Percentiles rank a stretch among this genome's conserved stretches.
phyloP scores from a whole-genome alignment of 92 coral and sea anemone genomes.

The Muricea muricata region DNA sequence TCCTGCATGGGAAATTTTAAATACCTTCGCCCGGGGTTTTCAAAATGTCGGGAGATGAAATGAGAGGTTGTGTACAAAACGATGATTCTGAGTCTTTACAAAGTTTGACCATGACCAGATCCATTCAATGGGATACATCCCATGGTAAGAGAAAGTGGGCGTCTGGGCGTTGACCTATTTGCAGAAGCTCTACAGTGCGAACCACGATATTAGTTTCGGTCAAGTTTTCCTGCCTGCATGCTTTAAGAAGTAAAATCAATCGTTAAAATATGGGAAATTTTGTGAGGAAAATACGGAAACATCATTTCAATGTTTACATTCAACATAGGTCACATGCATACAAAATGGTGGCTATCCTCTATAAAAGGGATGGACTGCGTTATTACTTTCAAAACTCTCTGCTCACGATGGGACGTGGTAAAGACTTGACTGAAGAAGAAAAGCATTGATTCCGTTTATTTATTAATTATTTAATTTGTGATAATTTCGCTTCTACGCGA shows the following conservation, averaged over 20 bases:
- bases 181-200: background rate
- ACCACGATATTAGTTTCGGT: background rate
- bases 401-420: slow-evolving; percentile 4
- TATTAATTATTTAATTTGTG: no score
- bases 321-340: background rate
- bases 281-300: background rate
- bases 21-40: no score
- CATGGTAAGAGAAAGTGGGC: no score
- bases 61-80: no score
- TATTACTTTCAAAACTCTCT: background rate
- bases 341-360: background rate
- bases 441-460: background rate
- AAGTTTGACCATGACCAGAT: no score
- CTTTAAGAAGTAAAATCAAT: no score
- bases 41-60: no score
- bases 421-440: background rate
- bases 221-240: background rate
- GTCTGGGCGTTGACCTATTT: no score
- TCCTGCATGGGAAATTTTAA: no score
- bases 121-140: no score
- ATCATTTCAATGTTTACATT: background rate
- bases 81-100: no score
- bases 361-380: background rate
- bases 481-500: no score
- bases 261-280: background rate